A percentile compares a stretch with the other conserved stretches of the same genome.
phyloP scores from a whole-genome alignment of 2,113 vertebrate genomes.

The Clarias macrocephalus region DNA sequence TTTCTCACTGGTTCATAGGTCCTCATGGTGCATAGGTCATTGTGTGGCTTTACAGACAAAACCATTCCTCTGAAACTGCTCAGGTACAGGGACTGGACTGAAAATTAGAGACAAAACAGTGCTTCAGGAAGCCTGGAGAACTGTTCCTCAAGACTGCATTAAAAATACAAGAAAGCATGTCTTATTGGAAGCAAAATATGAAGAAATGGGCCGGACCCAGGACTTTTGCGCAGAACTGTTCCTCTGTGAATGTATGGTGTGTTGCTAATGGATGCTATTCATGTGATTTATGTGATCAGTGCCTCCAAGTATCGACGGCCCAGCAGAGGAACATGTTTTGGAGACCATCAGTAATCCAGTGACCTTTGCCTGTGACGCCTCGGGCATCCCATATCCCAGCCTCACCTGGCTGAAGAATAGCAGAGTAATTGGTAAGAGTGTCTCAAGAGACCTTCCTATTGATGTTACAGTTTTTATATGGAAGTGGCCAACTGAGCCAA shows the following conservation, averaged over 20 bases:
- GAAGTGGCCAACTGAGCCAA: not conserved
- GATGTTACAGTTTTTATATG: not conserved
- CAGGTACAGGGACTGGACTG: too few species aligned
- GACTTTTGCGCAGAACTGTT: too few species aligned
- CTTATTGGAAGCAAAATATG: too few species aligned
- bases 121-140: too few species aligned
- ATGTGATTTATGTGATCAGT: constrained; percentile 69
- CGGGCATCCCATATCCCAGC: constrained; percentile 87
- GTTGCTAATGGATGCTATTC: not conserved
- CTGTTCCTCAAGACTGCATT: too few species aligned
- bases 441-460: not conserved
- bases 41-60: too few species aligned
- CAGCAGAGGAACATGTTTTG: constrained; percentile 72
- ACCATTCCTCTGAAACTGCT: too few species aligned
- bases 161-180: too few species aligned
- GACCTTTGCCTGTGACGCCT: constrained; percentile 85
- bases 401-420: constrained; percentile 90
- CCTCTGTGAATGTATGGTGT: not conserved
- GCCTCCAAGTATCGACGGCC: constrained; percentile 86
- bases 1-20: too few species aligned
- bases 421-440: constrained; percentile 78
- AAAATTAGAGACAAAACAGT: too few species aligned
- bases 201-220: too few species aligned
- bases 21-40: too few species aligned
- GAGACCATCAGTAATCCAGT: constrained; percentile 86